Conservation (phyloP, 1,140 invertebrate genomes). For the Ceratoteleas bidentatus region DNA sequence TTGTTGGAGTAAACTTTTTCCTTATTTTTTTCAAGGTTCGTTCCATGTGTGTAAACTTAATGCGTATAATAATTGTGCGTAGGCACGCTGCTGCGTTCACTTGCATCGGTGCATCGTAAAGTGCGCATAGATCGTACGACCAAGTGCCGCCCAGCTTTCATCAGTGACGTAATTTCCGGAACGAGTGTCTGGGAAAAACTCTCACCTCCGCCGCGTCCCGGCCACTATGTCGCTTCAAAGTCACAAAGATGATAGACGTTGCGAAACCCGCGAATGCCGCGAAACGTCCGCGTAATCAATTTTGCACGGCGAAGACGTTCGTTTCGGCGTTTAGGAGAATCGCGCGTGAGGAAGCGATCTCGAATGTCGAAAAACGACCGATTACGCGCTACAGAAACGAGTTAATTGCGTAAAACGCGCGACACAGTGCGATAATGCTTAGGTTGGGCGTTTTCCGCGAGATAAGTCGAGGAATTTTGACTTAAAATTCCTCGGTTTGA, state of each 20-base stretch:
- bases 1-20: too few species aligned
- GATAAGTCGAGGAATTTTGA: too few species aligned
- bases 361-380: too few species aligned
- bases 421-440: too few species aligned
- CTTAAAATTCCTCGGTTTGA: too few species aligned
- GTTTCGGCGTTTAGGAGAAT: too few species aligned
- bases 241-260: conserved; percentile 35
- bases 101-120: conserved; percentile 43
- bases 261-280: conserved; percentile 20
- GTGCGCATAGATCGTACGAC: conserved; percentile 36
- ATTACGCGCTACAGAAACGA: too few species aligned
- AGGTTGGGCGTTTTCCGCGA: too few species aligned
- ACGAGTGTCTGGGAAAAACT: conserved; percentile 63
- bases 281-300: conserved; percentile 9
- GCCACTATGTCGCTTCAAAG: conserved; percentile 27
- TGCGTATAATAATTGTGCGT: conserved; percentile 35
- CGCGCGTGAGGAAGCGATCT: too few species aligned
- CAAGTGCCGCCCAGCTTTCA: conserved; percentile 67
- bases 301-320: not conserved
- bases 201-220: conserved; percentile 48
- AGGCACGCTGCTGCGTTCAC: conserved; percentile 48
- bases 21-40: conserved; percentile 18
- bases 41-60: conserved; percentile 18
- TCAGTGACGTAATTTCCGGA: conserved; percentile 71
- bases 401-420: too few species aligned